A percentile compares a stretch with the other conserved stretches of the same genome.
Evolutionary conservation across 2,113 vertebrate genomes (phyloP).

Genomic region (Muscicapa adusta): DNA sequence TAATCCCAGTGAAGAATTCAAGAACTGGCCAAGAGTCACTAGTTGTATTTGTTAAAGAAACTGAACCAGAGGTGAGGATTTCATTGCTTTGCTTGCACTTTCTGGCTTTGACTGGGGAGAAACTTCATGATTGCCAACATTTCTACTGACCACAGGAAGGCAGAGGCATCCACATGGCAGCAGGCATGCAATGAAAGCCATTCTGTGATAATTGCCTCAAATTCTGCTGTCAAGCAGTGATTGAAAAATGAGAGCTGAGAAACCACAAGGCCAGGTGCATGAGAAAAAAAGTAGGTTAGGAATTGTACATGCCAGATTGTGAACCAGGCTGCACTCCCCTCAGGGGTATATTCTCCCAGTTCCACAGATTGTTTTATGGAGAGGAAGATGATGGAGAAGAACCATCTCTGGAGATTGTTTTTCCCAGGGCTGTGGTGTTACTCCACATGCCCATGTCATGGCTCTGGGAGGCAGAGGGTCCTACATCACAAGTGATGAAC

Average conservation of each 20-base stretch:
- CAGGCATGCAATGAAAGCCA: not conserved
- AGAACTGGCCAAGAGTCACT: slow-evolving; percentile 27
- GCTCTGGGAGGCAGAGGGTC: not conserved
- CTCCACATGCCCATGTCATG: fast-evolving
- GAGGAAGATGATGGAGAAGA: not conserved
- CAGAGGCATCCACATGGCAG: not conserved
- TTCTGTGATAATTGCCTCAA: not conserved
- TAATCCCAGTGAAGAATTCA: slow-evolving; percentile 28
- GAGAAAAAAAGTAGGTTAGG: not conserved
- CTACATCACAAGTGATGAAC: not conserved
- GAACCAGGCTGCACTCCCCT: not conserved
- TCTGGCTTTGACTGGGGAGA: not conserved
- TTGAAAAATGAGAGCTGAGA: not conserved
- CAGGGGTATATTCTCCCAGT: not conserved
- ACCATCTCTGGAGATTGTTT: not conserved
- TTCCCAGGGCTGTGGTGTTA: not conserved
- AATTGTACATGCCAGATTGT: not conserved
- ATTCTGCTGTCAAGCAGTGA: not conserved
- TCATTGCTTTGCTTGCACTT: slow-evolving; percentile 3
- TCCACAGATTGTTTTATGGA: not conserved
- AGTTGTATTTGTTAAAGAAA: slow-evolving; percentile 28
- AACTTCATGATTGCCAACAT: not conserved
- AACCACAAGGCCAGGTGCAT: not conserved
- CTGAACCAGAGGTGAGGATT: not conserved
- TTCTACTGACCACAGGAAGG: not conserved